Conservation (phyloP, 2,888 invertebrate genomes). For the Phoronis australis region DNA sequence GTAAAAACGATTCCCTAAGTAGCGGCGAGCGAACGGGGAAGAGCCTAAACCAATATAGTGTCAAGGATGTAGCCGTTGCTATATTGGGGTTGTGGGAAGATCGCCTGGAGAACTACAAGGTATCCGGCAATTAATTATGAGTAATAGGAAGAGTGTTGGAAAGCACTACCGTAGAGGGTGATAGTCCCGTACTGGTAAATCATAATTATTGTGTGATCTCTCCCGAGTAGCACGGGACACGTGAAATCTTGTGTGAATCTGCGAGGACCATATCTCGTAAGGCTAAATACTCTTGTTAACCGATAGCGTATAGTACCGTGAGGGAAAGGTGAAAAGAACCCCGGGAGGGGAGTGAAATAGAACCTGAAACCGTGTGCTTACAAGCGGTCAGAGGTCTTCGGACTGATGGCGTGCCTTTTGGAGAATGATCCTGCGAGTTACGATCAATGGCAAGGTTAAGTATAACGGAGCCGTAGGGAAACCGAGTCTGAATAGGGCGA, state of each 20-base stretch:
- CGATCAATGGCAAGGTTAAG: conserved; percentile 5
- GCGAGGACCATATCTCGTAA: not conserved
- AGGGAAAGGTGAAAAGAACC: conserved; percentile 16
- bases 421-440: conserved; percentile 12
- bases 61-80: too few relatives aligned
- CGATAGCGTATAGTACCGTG: conserved; percentile 14
- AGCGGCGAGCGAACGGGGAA: conserved; percentile 5
- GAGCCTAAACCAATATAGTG: not conserved
- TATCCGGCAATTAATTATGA: not conserved
- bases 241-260: conserved; percentile 1
- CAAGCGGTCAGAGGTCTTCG: not conserved
- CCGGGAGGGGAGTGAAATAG: conserved; percentile 15
- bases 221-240: conserved; percentile 3
- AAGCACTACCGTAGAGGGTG: conserved; percentile 1
- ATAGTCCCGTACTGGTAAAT: conserved; percentile 1
- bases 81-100: not conserved
- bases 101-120: not conserved
- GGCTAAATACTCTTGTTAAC: conserved; percentile 6
- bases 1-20: conserved; percentile 1
- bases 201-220: not conserved
- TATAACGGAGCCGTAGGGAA: conserved; percentile 7
- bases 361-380: conserved; percentile 8
- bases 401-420: conserved; percentile 13
- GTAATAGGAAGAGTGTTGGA: not conserved
- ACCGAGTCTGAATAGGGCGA: conserved; percentile 10